Evolutionary conservation across 2,797 vertebrate genomes (phyloP), one percentile per base, ranked within the genome.

Genomic region (Eidolon dupreanum): DNA sequence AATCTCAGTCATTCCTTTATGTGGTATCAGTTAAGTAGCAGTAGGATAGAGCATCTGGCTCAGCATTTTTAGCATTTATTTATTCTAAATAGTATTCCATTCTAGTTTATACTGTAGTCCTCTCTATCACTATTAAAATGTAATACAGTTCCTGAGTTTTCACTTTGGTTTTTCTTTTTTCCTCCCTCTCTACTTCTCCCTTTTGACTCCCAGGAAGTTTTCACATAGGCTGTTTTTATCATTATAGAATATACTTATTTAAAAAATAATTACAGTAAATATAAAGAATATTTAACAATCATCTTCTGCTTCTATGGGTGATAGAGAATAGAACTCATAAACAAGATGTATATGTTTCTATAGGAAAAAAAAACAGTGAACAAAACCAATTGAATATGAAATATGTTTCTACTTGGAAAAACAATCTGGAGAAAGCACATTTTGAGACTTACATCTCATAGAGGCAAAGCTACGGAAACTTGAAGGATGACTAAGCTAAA

Each of bases 181-280:
- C 38, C 31, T 3, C 5, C 22, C 31, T 19, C 24, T 6, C 43
- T n/a, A 31, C 10, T 86, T 82, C 19, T 22, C 33, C 33, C 33
- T 92, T 94, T 82, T 83, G n/a, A 86, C n/a, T 43, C n/a, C 43
- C 20, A 46, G 41, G n/a, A 90, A 92, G 33, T 43, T 87, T 49
- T 94, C 31, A 93, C 2, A 63, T 11, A 61, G 36, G 17, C 26
- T 84, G 2, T 57, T 89, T 79, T 70, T 66, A 88, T 57, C 95
- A 74, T 51, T 66, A 65, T 36, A 43, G 31, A 57, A 84, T 70
- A 63, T 57, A 57, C 15, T 86, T 73, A 9, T 46, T 86, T 31
- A 12, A 49, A 85, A 90, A 83, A 81, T 43, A 90, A 57, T 79
- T 90, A 28, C 5, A n/a, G 2, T 53, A 38, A 61, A n/a, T 61